Conservation (phyloP, 2,797 vertebrate species). For the Benthosema pterotum region DNA sequence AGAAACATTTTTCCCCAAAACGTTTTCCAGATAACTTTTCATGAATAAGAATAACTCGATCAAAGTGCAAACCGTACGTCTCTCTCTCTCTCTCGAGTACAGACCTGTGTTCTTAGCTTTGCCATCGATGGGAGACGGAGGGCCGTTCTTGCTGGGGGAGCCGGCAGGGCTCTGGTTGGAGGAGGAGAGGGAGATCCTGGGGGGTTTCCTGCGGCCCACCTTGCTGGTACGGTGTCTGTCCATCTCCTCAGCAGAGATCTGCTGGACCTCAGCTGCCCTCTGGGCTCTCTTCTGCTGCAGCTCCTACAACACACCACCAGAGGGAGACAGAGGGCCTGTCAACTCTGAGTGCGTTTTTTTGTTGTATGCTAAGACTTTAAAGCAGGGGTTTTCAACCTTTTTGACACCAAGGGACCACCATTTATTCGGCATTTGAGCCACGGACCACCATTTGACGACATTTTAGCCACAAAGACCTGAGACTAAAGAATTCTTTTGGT, state of each 20-base stretch:
- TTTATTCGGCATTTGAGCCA: too few relatives aligned
- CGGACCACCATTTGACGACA: too few relatives aligned
- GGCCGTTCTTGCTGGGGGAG: constrained; percentile 49
- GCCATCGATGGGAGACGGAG: constrained; percentile 45
- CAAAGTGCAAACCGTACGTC: too few relatives aligned
- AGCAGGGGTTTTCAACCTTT: too few relatives aligned
- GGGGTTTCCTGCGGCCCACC: constrained; percentile 68
- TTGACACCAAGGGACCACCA: too few relatives aligned
- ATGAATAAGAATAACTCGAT: too few relatives aligned
- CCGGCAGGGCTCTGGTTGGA: constrained; percentile 27
- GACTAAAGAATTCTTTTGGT: too few relatives aligned
- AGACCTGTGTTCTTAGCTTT: constrained; percentile 87
- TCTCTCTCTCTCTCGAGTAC: constrained; percentile 11
- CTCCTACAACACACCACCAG: constrained; percentile 75
- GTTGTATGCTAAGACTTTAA: too few relatives aligned
- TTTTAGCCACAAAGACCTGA: too few relatives aligned
- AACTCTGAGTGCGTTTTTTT: too few relatives aligned
- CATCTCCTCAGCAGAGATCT: constrained; percentile 61
- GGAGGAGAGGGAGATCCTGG: constrained; percentile 47
- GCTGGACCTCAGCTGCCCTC: constrained; percentile 62
- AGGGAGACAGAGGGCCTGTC: constrained; percentile 14
- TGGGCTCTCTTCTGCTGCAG: constrained; percentile 87
- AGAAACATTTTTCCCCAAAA: too few relatives aligned
- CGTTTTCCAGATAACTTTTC: too few relatives aligned
- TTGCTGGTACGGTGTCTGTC: constrained; percentile 47